These are phyloP conservation scores for Macrobrachium rosenbergii DNA, from an alignment of 1,140 invertebrate species.

Conservation along the genomic window DNA sequence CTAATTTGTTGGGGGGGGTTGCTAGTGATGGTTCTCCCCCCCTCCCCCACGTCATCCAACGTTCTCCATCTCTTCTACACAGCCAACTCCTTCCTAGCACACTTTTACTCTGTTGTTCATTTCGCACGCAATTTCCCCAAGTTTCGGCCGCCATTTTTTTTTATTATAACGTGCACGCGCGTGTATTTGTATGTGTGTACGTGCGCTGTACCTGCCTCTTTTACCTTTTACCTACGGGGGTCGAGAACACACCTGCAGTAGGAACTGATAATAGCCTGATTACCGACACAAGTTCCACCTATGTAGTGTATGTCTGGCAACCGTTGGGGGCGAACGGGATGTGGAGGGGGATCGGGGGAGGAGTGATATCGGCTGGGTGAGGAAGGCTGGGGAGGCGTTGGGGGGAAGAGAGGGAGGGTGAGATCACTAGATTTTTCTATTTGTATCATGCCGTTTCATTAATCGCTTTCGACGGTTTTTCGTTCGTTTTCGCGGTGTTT, in stretches of 20 bases:
- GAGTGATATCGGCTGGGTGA: too few species aligned
- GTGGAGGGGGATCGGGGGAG: too few species aligned
- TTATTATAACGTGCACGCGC: not conserved
- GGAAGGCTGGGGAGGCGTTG: not conserved
- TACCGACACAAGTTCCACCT: not conserved
- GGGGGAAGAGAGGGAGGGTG: constrained; percentile 1
- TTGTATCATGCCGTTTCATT: constrained; percentile 40
- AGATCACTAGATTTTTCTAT: constrained; percentile 43
- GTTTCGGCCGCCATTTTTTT: too few species aligned
- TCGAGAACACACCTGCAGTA: too few species aligned
- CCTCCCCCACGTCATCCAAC: not conserved
- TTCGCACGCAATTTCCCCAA: constrained; percentile 1
- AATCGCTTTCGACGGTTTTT: not conserved
- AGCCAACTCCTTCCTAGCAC: not conserved
- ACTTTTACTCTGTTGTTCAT: constrained; percentile 2
- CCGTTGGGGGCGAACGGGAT: too few species aligned
- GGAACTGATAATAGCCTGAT: too few species aligned
- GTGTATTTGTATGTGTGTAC: not conserved
- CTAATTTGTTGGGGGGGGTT: too few species aligned
- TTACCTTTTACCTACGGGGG: too few species aligned
- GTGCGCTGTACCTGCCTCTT: not conserved
- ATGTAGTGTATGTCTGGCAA: not conserved
- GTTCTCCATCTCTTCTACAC: not conserved
- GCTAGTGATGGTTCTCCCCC: not conserved
- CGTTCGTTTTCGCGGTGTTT: too few species aligned